Conservation (phyloP, 2,113 vertebrate genomes). For the Limanda limanda region DNA sequence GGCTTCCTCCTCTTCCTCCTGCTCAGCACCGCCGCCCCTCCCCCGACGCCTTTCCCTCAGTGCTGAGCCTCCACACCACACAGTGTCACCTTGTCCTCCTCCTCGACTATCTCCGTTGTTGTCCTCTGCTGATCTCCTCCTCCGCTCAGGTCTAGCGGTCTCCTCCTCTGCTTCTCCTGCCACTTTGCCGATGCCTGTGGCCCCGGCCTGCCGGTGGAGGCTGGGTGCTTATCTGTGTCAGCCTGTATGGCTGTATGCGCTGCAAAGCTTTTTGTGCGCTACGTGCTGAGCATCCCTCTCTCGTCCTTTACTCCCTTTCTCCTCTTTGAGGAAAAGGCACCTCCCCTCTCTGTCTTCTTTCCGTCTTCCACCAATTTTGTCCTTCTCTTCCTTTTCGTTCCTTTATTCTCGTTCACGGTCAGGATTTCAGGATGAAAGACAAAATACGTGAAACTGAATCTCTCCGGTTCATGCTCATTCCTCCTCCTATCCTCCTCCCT, state of each 20-base stretch:
- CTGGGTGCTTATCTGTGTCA: slow-evolving; percentile 35
- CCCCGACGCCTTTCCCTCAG: slow-evolving; percentile 60
- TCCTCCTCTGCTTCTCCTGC: slow-evolving; percentile 72
- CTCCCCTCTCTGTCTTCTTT: slow-evolving; percentile 45
- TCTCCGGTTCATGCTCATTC: slow-evolving; percentile 34
- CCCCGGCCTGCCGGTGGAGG: slow-evolving; percentile 67
- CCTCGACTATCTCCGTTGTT: slow-evolving; percentile 19
- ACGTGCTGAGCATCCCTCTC: slow-evolving; percentile 29
- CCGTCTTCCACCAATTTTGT: slow-evolving; percentile 12
- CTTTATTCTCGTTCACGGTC: slow-evolving; percentile 35
- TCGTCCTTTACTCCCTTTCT: slow-evolving; percentile 26
- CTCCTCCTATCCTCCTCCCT: slow-evolving; percentile 22
- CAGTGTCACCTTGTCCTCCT: slow-evolving; percentile 39
- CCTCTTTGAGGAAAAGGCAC: slow-evolving; percentile 34
- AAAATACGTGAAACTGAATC: slow-evolving; percentile 45
- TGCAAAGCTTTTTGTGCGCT: slow-evolving; percentile 36
- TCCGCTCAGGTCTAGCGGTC: slow-evolving; percentile 36
- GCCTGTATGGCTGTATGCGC: slow-evolving; percentile 15
- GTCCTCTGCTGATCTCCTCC: slow-evolving; percentile 44
- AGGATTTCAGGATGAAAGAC: slow-evolving; percentile 57
- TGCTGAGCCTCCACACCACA: slow-evolving; percentile 68
- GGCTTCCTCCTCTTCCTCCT: slow-evolving; percentile 58
- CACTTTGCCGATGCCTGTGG: slow-evolving; percentile 66
- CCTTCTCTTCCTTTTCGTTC: slow-evolving; percentile 12
- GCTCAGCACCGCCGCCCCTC: slow-evolving; percentile 46